phyloP scores from a whole-genome alignment of 2,113 vertebrate species.

The Chaetops frenatus region DNA sequence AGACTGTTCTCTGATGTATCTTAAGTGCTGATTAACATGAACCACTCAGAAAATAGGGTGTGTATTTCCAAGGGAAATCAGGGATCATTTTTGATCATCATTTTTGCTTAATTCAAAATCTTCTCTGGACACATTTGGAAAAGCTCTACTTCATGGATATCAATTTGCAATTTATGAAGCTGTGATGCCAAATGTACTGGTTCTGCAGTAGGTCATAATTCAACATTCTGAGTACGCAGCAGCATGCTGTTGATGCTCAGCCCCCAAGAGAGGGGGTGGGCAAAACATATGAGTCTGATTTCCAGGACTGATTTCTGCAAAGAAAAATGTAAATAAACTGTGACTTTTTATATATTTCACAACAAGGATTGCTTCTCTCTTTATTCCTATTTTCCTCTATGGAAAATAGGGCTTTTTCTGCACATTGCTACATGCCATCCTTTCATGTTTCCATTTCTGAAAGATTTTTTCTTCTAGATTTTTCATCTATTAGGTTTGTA shows the following conservation, averaged over 20 bases:
- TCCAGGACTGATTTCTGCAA: not conserved
- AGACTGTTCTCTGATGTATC: not conserved
- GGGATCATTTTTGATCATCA: not conserved
- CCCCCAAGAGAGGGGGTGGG: not conserved
- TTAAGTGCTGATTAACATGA: not conserved
- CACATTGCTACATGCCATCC: not conserved
- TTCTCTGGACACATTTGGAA: constrained; percentile 1
- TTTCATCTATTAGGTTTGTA: not conserved
- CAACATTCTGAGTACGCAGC: not conserved
- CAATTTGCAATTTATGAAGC: not conserved
- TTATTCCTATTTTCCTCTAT: not conserved
- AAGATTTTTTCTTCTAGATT: not conserved
- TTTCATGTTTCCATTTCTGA: not conserved
- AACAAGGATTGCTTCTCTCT: not conserved
- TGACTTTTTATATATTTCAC: not conserved
- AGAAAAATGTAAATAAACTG: not conserved
- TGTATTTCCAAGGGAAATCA: not conserved
- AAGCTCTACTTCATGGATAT: not conserved
- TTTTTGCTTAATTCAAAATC: not conserved
- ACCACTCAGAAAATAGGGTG: not conserved
- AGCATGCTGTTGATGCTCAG: not conserved
- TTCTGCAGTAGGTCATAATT: constrained; percentile 17
- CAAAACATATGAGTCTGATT: not conserved
- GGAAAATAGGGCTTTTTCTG: not conserved
- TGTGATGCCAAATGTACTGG: not conserved